Percentiles rank a stretch among this genome's conserved stretches.
phyloP scores from a whole-genome alignment of 1,140 invertebrate genomes.

The Neelides sp. region DNA sequence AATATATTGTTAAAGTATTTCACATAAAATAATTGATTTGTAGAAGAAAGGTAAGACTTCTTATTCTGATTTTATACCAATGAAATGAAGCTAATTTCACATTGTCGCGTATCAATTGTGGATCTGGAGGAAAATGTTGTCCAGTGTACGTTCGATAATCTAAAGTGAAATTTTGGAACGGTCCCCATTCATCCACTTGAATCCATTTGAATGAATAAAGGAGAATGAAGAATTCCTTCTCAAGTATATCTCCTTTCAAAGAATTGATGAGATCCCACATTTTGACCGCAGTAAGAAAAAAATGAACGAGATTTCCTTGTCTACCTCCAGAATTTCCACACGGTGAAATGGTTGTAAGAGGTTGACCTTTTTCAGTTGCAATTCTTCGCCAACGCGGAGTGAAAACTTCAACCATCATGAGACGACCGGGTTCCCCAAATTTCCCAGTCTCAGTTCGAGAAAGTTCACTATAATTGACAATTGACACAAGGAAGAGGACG shows the following conservation, averaged over 20 bases:
- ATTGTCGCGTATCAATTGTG: not conserved
- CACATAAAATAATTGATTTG: too few species aligned
- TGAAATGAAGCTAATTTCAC: constrained; percentile 20
- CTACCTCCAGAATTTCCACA: constrained; percentile 12
- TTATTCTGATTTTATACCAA: too few species aligned
- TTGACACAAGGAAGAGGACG: constrained; percentile 21
- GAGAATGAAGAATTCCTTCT: constrained; percentile 24
- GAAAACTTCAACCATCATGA: constrained; percentile 26
- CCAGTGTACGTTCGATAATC: constrained; percentile 27
- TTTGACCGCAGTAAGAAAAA: constrained; percentile 22
- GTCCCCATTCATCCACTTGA: constrained; percentile 24
- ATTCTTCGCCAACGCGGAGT: constrained; percentile 8
- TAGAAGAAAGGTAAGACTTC: too few species aligned
- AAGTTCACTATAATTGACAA: constrained; percentile 16
- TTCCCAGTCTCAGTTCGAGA: not conserved
- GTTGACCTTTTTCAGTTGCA: constrained; percentile 3
- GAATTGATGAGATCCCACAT: constrained; percentile 22
- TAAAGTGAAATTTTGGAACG: constrained; percentile 23
- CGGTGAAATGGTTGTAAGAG: constrained; percentile 21
- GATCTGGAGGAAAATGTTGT: constrained; percentile 1
- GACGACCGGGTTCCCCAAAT: not conserved
- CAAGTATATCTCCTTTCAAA: constrained; percentile 11
- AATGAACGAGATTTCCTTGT: constrained; percentile 10
- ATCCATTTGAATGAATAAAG: constrained; percentile 21
- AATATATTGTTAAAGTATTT: too few species aligned